Evolutionary conservation across 1,140 invertebrate genomes (phyloP), one percentile per base, ranked within the genome.

Genomic region (Stegodyphus mimosarum): DNA sequence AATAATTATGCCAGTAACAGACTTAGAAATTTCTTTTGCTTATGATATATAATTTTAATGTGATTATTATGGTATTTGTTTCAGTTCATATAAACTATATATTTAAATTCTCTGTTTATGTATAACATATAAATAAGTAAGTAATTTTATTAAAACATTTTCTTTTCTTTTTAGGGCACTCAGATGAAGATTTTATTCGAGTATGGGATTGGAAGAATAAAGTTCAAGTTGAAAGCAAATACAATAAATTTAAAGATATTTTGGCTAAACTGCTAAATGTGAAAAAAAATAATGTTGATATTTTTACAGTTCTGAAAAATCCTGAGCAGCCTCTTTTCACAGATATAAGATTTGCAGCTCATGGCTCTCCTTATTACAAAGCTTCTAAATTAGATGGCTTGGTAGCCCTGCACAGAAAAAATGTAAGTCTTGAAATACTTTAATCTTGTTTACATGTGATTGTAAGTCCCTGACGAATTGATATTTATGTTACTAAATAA

Each of bases 351-450:
- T 99, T 98, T 90, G 94, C 97, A 4, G 98, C 97, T 7, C 97
- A 98, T 91, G 97, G 96, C 1, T 98, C 97, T 0, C 96, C 97
- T 5, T 99, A 98, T 90, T 98, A 98, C 89, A 98, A 98, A 89
- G 95, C 97, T 0, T 96, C 97, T 0, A 94, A 96, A 91, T 92
- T 99, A 60, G 97, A 99, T 90, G 97, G 97, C 48, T 95, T 98
- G 63, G 95, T 99, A 1, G 90, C 97, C n/a, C 95, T 97, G 93
- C 95, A 99, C 89, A 93, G 96, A 86, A 95, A 96, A 92, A 95
- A 97, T 90, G 94, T 94, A 90, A 89, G 86, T 85, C 6, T 60
- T 33, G 33, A 33, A 33, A 33, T 33, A 33, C 33, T 33, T 33
- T 33, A 33, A 33, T 33, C 33, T 33, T 33, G 33, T 33, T 33